A percentile compares a stretch with the other conserved stretches of the same genome.
These are phyloP conservation scores for Typhlomys cinereus DNA, from an alignment of 2,113 vertebrate species.

Conservation along the genomic window DNA sequence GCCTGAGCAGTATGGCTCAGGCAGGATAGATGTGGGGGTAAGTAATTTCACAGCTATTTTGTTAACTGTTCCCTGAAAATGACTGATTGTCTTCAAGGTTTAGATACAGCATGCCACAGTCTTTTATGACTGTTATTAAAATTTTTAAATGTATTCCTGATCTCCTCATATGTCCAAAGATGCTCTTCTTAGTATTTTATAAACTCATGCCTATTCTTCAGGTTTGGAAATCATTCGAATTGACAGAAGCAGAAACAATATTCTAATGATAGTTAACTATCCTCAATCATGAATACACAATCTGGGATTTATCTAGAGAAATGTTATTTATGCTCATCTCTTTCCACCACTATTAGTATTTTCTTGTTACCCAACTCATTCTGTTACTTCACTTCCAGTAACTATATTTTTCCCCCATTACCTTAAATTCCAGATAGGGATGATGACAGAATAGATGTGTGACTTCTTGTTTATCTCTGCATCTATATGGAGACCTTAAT, in stretches of 20 bases:
- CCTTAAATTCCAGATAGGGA: no score
- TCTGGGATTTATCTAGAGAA: neutral
- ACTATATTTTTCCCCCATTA: conserved; percentile 5
- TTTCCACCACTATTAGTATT: neutral
- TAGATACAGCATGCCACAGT: neutral
- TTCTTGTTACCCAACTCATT: neutral
- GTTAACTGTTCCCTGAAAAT: neutral
- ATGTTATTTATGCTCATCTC: neutral
- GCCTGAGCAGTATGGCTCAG: no score
- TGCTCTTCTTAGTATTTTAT: neutral
- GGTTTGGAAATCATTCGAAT: no score
- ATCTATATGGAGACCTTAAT: neutral
- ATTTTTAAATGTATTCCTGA: neutral
- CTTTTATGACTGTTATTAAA: neutral
- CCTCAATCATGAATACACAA: neutral
- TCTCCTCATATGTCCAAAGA: neutral
- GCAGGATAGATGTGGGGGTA: neutral
- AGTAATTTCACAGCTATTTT: neutral
- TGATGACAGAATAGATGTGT: neutral
- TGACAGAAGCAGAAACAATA: no score
- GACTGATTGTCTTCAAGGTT: neutral
- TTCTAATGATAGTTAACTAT: neutral
- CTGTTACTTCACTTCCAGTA: neutral
- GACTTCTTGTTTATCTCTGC: neutral
- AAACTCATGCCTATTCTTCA: no score